Conservation (phyloP, 37 sponge, comb jelly and placozoan species). For the Ianthella basta region DNA sequence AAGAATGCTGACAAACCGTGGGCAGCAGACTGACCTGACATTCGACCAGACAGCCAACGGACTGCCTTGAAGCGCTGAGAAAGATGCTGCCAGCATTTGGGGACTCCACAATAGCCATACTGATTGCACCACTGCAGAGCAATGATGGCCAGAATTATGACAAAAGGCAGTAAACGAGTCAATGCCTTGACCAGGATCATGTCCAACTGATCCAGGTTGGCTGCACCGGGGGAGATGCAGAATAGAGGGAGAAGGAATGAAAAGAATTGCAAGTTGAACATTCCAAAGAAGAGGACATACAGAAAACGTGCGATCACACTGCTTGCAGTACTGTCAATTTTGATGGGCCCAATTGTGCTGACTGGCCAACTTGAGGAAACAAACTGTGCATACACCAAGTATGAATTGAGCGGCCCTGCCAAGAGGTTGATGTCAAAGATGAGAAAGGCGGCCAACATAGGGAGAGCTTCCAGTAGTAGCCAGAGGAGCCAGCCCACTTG, state of each 20-base stretch:
- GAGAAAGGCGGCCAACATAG: background rate
- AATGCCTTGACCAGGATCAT: background rate
- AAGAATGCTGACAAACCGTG: conserved; percentile 15
- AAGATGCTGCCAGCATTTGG: background rate
- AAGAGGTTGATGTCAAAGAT: conserved; percentile 1
- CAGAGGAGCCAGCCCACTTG: conserved; percentile 25
- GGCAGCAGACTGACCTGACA: background rate
- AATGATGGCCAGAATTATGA: background rate
- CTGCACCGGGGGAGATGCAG: conserved; percentile 6
- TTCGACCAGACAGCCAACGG: background rate
- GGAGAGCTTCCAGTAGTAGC: conserved; percentile 10
- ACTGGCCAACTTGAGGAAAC: background rate
- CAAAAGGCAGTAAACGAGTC: background rate
- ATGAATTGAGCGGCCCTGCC: conserved; percentile 13
- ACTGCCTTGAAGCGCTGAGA: background rate
- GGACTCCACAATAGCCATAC: background rate
- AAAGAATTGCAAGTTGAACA: conserved; percentile 17
- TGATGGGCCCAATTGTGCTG: background rate
- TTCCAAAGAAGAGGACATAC: background rate
- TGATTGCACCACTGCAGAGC: background rate
- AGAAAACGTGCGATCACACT: background rate
- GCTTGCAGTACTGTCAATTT: background rate
- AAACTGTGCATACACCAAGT: conserved; percentile 17
- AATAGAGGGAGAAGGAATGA: conserved; percentile 9
- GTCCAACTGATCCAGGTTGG: background rate